Evolutionary conservation across 1,140 invertebrate genomes (phyloP), one percentile per base, ranked within the genome.

Genomic region (Arion vulgaris): DNA sequence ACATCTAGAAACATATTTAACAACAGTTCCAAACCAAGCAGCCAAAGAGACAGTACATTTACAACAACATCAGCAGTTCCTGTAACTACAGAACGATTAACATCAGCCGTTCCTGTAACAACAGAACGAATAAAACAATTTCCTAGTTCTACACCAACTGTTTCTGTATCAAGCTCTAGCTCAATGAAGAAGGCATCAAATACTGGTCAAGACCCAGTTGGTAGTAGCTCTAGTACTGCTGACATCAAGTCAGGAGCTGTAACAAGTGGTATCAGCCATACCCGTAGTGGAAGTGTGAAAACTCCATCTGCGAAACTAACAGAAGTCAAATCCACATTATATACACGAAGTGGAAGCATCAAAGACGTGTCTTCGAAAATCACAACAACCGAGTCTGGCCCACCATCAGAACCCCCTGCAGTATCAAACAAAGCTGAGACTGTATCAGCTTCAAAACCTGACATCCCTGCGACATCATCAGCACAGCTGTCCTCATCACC

Each of bases 251-350:
- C 15, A 57, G 51, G 2, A 23, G 51, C n/a, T 4, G 34, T 15
- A 13, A 17, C 72, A 66, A 23, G 23, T 13, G 79, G 68, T 38
- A 72, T 80, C 32, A 72, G 38, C 13, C 75, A 32, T 26, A 7
- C 36, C 19, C 36, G 75, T 19, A 68, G 66, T 36, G 80, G 80
- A 4, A 84, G 80, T 74, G 75, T 82, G 13, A 84, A 82, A 32
- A 66, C 75, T 9, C 79, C 83, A 26, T 49, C 75, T 15, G 38
- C 75, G 36, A 84, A 84, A 51, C 34, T 78, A 23, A 32, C 23
- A 9, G 72, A 76, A 13, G 23, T 9, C 11, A 49, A 34, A n/a
- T 38, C 77, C 7, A n/a, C 57, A 15, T 74, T 74, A 0, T n/a
- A 38, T 36, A 66, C 28, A 41, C 28, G 79, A 13, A 34, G 74